A percentile compares a stretch with the other conserved stretches of the same genome.
These are phyloP conservation scores for Scaptomyza caliginosa DNA, from an alignment of 2,888 invertebrate species.

Conservation along the genomic window DNA sequence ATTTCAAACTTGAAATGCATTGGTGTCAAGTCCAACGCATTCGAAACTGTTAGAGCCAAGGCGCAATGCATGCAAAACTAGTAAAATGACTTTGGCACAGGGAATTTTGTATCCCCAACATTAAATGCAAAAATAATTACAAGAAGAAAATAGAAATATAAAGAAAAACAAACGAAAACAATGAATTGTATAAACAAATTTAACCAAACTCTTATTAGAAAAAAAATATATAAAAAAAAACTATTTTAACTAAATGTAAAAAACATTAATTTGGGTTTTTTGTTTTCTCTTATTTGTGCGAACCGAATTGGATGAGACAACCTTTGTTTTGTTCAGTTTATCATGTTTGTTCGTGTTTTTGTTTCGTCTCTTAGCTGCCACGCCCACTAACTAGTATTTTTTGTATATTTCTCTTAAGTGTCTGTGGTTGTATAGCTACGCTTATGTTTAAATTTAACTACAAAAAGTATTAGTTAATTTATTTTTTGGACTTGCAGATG, in stretches of 20 bases:
- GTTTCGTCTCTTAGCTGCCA: constrained; percentile 27
- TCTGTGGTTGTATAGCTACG: constrained; percentile 48
- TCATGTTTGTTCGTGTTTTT: constrained; percentile 22
- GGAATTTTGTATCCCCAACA: constrained; percentile 16
- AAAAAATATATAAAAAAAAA: constrained; percentile 20
- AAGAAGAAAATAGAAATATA: constrained; percentile 11
- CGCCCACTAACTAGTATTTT: constrained; percentile 56
- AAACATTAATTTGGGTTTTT: constrained; percentile 6
- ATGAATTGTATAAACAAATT: constrained; percentile 56
- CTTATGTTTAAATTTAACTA: constrained; percentile 71
- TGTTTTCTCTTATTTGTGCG: constrained; percentile 41
- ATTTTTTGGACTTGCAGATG: constrained; percentile 71
- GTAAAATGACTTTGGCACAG: constrained; percentile 48
- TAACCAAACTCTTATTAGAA: constrained; percentile 63
- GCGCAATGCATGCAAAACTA: constrained; percentile 52
- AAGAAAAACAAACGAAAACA: constrained; percentile 65
- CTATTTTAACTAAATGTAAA: constrained; percentile 18
- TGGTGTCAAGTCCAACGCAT: constrained; percentile 5
- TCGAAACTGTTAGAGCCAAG: constrained; percentile 29
- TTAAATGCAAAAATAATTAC: constrained; percentile 24
- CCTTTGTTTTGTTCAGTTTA: constrained; percentile 38
- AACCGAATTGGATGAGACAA: constrained; percentile 46
- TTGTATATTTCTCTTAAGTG: constrained; percentile 5
- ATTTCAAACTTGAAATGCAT: constrained; percentile 22
- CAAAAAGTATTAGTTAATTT: constrained; percentile 65